Evolutionary conservation across 2,888 invertebrate species (phyloP), one percentile per base, ranked within the genome.

Genomic region (Phyllotreta cruciferae): DNA sequence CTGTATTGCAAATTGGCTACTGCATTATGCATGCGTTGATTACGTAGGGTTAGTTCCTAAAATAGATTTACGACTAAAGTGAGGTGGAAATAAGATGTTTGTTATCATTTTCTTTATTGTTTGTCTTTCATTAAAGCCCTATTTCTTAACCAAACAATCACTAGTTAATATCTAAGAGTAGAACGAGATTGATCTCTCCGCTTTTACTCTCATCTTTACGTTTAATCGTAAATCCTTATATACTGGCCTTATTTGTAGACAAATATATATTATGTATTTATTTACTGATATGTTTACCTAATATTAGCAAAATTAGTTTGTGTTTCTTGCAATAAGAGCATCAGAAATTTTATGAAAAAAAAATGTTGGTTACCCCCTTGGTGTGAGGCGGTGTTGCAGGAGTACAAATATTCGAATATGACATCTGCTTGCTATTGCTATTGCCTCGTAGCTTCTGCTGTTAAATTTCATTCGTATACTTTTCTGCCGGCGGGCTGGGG

Each of bases 81-180:
- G 60, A 52, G 37, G 60, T 60, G 42, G 62, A 66, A 67, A 70
- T 72, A 70, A 64, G 62, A 62, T 62, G 64, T 71, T 73, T 72
- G 72, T 72, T 71, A 71, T 73, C 71, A 73, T 65, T 72, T 71
- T 71, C 72, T 74, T 71, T 64, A 67, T 67, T 74, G 73, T 74
- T 74, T 74, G 68, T 71, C 70, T 74, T 74, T 71, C 73, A 74
- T 74, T 74, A 74, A 66, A 70, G 66, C 70, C 71, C 73, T 74
- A 69, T 74, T 67, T 70, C 67, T 71, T 73, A 67, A 65, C 69
- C 72, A 74, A 74, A 74, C 74, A 74, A 71, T 70, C 69, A 70
- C 66, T 66, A 50, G 66, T 60, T 68, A 68, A 64, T 68, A 68
- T 56, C 62, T 62, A 34, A 42, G 62, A 58, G 65, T 61, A 37